Conservation (phyloP, 2,888 invertebrate genomes). For the Cephus spinipes region DNA sequence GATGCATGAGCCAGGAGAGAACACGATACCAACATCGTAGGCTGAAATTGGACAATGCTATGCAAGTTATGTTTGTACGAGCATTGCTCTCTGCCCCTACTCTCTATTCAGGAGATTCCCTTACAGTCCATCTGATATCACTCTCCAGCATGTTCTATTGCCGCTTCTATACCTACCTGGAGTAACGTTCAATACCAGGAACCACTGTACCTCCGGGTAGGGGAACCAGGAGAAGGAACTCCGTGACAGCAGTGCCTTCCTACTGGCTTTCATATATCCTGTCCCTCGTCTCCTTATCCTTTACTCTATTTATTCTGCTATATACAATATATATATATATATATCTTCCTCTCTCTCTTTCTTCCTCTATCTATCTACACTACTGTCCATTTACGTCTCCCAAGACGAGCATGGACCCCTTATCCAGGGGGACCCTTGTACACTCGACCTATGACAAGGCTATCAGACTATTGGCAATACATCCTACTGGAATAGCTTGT, state of each 20-base stretch:
- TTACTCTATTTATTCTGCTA: not conserved
- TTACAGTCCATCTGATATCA: not conserved
- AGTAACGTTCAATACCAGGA: too few relatives aligned
- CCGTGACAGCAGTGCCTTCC: too few relatives aligned
- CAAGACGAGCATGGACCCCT: too few relatives aligned
- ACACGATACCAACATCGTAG: conserved; percentile 21
- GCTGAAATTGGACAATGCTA: conserved; percentile 46
- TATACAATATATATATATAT: too few relatives aligned
- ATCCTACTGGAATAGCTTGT: conserved; percentile 45
- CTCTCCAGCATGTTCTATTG: not conserved
- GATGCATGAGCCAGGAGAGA: not conserved
- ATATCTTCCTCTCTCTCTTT: not conserved
- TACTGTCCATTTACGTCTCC: not conserved
- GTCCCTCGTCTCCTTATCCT: not conserved
- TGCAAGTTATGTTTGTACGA: conserved; percentile 46
- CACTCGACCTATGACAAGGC: conserved; percentile 2
- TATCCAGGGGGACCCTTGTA: too few relatives aligned
- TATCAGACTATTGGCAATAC: conserved; percentile 46
- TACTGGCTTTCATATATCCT: not conserved
- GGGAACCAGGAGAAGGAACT: too few relatives aligned
- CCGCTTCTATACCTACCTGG: too few relatives aligned
- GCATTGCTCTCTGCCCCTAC: conserved; percentile 31
- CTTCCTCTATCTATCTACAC: not conserved
- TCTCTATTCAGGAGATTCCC: not conserved
- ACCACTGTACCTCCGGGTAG: too few relatives aligned